Conservation (phyloP, 2,888 invertebrate species). For the Pharmacophagus antenor region DNA sequence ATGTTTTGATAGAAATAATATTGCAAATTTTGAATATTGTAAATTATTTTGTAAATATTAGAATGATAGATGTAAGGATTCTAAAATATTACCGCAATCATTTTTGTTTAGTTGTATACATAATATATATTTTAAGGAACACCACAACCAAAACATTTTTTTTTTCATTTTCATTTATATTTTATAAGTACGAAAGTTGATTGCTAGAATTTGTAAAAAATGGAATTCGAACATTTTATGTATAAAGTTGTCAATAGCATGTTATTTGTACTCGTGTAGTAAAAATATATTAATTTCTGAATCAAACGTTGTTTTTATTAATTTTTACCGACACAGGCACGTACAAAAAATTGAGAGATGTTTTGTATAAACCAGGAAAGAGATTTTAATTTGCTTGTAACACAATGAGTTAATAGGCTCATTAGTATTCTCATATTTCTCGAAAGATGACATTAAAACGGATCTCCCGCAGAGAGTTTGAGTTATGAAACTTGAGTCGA, state of each 20-base stretch:
- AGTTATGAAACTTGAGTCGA: not conserved
- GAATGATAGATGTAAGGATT: slow-evolving; percentile 34
- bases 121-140: slow-evolving; percentile 44
- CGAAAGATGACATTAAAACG: slow-evolving; percentile 11
- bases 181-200: slow-evolving; percentile 47
- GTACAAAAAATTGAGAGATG: too few relatives aligned
- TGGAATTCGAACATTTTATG: slow-evolving; percentile 41
- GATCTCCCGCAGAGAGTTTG: slow-evolving; percentile 7
- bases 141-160: slow-evolving; percentile 35
- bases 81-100: slow-evolving; percentile 31
- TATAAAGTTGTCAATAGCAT: slow-evolving; percentile 59
- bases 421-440: slow-evolving; percentile 3
- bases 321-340: too few relatives aligned
- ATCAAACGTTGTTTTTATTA: slow-evolving; percentile 43
- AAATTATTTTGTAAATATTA: slow-evolving; percentile 44
- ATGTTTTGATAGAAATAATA: slow-evolving; percentile 33
- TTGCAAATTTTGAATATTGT: slow-evolving; percentile 34
- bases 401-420: not conserved
- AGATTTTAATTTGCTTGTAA: not conserved
- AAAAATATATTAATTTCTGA: slow-evolving; percentile 68
- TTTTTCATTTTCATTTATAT: slow-evolving; percentile 33
- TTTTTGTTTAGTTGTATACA: slow-evolving; percentile 43
- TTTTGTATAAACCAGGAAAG: not conserved
- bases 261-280: slow-evolving; percentile 65
- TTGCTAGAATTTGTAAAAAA: slow-evolving; percentile 37